Percentiles rank a stretch among this genome's conserved stretches.
phyloP scores from a whole-genome alignment of 2,888 invertebrate species.

The Scotopteryx bipunctaria region DNA sequence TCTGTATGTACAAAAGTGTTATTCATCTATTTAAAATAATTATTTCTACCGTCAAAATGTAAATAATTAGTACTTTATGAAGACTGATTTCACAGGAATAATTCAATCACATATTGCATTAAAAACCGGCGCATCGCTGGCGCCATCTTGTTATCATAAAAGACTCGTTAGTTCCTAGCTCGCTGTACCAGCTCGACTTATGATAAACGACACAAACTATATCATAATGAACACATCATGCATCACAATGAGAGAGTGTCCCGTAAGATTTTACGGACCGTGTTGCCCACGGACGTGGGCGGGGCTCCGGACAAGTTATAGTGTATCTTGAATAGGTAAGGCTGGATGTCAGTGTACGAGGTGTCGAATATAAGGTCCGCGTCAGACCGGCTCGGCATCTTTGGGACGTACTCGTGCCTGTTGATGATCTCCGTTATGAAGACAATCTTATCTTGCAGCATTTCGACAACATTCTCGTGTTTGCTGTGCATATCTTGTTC shows the following conservation, averaged over 20 bases:
- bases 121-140: slow-evolving; percentile 7
- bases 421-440: slow-evolving; percentile 98
- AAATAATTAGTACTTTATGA: slow-evolving; percentile 11
- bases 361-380: slow-evolving; percentile 97
- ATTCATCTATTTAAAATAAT: slow-evolving; percentile 7
- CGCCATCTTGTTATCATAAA: slow-evolving; percentile 11
- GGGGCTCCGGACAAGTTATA: slow-evolving; percentile 91
- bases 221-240: slow-evolving; percentile 36
- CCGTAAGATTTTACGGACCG: slow-evolving; percentile 94
- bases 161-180: slow-evolving; percentile 21
- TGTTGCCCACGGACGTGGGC: slow-evolving; percentile 91
- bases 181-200: slow-evolving; percentile 21
- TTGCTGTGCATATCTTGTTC: slow-evolving; percentile 94
- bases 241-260: slow-evolving; percentile 92
- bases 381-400: slow-evolving; percentile 96
- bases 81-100: slow-evolving; percentile 19
- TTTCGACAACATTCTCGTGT: slow-evolving; percentile 93
- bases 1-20: slow-evolving; percentile 16
- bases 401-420: slow-evolving; percentile 97
- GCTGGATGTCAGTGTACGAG: slow-evolving; percentile 95
- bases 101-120: slow-evolving; percentile 27
- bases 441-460: slow-evolving; percentile 95
- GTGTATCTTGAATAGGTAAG: slow-evolving; percentile 97
- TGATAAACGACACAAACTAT: slow-evolving; percentile 17
- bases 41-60: slow-evolving; percentile 18